Percentiles rank a stretch among this genome's conserved stretches.
These are phyloP conservation scores for Phyllostomus hastatus DNA, from an alignment of 2,113 vertebrate genomes.

Conservation along the genomic window DNA sequence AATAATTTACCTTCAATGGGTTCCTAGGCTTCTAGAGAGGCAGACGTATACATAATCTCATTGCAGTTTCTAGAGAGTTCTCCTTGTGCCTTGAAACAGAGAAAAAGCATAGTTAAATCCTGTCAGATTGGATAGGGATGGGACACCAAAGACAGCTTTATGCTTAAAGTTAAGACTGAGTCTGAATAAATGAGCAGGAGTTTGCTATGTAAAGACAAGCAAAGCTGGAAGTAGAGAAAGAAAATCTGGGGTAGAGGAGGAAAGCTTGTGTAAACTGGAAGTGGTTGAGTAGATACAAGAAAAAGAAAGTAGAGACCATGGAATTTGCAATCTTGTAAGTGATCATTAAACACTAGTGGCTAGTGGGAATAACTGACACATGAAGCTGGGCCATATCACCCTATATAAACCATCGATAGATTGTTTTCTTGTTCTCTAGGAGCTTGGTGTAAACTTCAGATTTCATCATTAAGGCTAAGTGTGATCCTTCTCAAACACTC, in stretches of 20 bases:
- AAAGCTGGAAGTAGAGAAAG: background rate
- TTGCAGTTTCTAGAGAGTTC: background rate
- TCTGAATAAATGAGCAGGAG: background rate
- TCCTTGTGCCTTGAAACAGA: conserved; percentile 8
- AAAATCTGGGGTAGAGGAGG: background rate
- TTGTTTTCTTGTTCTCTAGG: background rate
- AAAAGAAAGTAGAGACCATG: background rate
- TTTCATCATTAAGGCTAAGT: background rate
- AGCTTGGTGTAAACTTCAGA: conserved; percentile 28
- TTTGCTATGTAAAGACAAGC: background rate
- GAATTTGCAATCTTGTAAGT: background rate
- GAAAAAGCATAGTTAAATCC: background rate
- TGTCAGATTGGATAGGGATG: background rate
- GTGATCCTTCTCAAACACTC: background rate
- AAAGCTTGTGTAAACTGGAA: background rate
- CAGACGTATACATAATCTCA: background rate
- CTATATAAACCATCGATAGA: background rate
- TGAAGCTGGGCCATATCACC: background rate
- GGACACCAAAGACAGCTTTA: background rate
- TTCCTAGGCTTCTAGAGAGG: background rate
- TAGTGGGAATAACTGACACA: background rate
- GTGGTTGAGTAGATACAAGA: background rate
- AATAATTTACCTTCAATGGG: background rate
- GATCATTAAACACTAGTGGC: conserved; percentile 6
- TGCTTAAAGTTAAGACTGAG: background rate